Evolutionary conservation across 2,113 vertebrate species (phyloP), one percentile per base, ranked within the genome.

Genomic region (Pycnonotus jocosus): DNA sequence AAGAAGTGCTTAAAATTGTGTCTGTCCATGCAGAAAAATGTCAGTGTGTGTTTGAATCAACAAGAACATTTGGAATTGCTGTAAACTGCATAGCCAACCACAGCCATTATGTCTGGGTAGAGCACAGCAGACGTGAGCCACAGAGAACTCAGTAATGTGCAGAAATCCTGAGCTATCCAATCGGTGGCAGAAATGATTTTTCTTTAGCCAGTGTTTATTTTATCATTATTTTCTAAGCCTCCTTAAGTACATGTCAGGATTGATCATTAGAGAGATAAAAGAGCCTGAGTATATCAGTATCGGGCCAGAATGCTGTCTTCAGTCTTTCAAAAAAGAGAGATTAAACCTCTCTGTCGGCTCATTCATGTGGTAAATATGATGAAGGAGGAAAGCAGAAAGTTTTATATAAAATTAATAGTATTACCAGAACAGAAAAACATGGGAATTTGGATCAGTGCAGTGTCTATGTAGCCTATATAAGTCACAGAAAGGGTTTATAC

Each of bases 261-360:
- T 95, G 90, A 92, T 90, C 92, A 80, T 92, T 90, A 94, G 79
- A 85, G 88, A 94, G 93, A 97, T 86, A 82, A 80, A 96, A 80
- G 85, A 95, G 66, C 53, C 58, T 27, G 70, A 80, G 80, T 17
- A 88, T 85, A 92, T 94, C 88, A 47, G 74, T 66, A 81, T 83
- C 9, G 2, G 70, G 74, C 66, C 90, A 42, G n/a, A 82, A 82
- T 27, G 23, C 30, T 71, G 81, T 54, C 81, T 76, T 71, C 45
- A n/a, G 57, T 66, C 84, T 95, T 92, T 82, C 53, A 82, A 65
- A 82, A 76, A 69, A 44, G 62, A 82, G 80, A 69, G 78, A 88
- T 93, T 95, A 92, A 90, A 92, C 77, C 88, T 77, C 74, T 96
- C 81, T 57, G 81, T 74, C 42, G 62, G 73, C 42, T 82, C 45